Evolutionary conservation across 37 sponge, comb jelly and placozoan species (phyloP), one percentile per base, ranked within the genome.

Genomic region (Cladorhizidae sp.): DNA sequence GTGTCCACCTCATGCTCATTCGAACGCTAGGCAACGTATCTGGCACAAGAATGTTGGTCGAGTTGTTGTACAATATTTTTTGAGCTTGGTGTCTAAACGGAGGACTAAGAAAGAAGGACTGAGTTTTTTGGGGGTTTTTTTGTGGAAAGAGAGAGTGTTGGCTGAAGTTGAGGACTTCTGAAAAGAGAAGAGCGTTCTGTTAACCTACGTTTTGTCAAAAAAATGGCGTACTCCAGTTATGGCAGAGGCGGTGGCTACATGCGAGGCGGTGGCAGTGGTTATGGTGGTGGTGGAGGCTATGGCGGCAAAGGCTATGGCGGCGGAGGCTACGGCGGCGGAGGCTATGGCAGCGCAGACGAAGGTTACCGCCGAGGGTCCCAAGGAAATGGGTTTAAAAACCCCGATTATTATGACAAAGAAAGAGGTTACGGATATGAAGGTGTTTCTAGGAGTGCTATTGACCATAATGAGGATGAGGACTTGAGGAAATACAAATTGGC

Each of bases 371-470:
- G 75, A 9, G 18, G 25, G 73, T n/a, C 25, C 9, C n/a, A n/a
- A n/a, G 54, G 73, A n/a, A 49, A 25, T 20, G 54, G 17, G 54
- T 73, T 73, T 15, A 31, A 36, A 40, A 81, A 80, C 58, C 82
- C 81, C 23, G 88, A 81, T 17, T 87, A 80, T 40, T 81, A 87
- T 68, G 74, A 86, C 17, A 65, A 42, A 32, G 58, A 64, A 23
- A 22, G 32, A 42, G 87, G 75, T 1, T 61, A 79, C 49, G 80
- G 87, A 9, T 87, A 71, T 61, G 81, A 75, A 39, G 80, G 76
- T 14, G 40, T 33, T 7, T 49, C 21, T 23, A 32, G 56, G 11
- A 36, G 62, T 28, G 74, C 75, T 28, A 41, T 75, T 23, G 77
- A 75, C 59, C 33, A 23, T 21, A 25, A 23, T 28, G 88, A 80